Base-by-base conservation (phyloP, 2,113 vertebrate species). In the Eonycteris spelaea region DNA sequence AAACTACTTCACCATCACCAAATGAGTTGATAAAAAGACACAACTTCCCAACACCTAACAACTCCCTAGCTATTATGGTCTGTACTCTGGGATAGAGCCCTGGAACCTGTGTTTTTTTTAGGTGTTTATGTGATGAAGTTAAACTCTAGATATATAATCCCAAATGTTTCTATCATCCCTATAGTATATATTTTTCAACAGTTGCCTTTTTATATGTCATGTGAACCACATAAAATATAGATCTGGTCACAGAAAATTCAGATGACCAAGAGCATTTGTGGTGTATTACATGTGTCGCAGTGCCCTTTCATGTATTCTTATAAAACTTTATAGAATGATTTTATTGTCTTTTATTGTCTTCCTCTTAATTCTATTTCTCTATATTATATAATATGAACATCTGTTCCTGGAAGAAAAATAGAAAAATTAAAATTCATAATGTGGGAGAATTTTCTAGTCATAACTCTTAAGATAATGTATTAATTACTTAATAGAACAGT, bases 341-440 rank as follows among this genome's bases (percentile, higher is more conserved):
- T 93, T 83, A 35, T 75, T 18, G 0, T 48, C 24, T 84, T 96
- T 93, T 83, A 35, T 75, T 18, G 0, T 48, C 24, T 91, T 87
- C 4, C 6, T 84, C 3, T 73, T 87, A 77, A 86, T 70, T 86
- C 9, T 91, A 51, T 65, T 80, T 43, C 43, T 43, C 43, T 63
- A 40, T 65, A 71, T 48, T 45, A 71, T 3, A 16, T 83, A 45
- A 71, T 35, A 38, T 78, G 3, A 48, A 87, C 78, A 86, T 59
- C 40, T 82, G 7, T 68, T 87, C 24, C 48, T 87, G 2, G 88
- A 73, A 61, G 33, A 85, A 92, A 80, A 71, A 70, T 67, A 82
- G 33, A 88, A 71, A 92, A 86, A 59, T 30, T 24, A 96, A 90
- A 87, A 77, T 90, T 57, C 24, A 86, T 33, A 90, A 71, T 51